These are phyloP conservation scores for Ectemnius lituratus DNA, from an alignment of 2,888 invertebrate genomes.

Conservation along the genomic window DNA sequence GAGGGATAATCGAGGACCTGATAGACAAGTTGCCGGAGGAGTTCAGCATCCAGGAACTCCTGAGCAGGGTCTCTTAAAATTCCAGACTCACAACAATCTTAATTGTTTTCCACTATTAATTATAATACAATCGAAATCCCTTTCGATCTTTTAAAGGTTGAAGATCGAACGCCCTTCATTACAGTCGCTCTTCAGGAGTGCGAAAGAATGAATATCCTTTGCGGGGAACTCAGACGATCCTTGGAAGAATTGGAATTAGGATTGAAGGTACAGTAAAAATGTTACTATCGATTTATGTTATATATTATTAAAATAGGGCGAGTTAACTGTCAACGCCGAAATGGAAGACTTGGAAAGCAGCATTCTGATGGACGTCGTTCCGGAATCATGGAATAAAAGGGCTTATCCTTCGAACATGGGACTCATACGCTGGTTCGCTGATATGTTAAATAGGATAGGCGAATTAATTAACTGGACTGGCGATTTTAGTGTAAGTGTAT, in stretches of 20 bases:
- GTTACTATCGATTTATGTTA: not conserved
- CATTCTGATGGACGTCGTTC: conserved; percentile 94
- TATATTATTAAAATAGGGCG: conserved; percentile 82
- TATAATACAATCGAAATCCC: too few relatives aligned
- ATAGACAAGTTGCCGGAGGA: conserved; percentile 92
- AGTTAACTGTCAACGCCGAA: conserved; percentile 93
- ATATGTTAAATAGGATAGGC: conserved; percentile 87
- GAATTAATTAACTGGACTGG: conserved; percentile 93
- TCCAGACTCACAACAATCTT: not conserved
- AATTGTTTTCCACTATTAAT: too few relatives aligned
- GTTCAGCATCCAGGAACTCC: conserved; percentile 91
- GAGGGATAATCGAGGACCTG: conserved; percentile 86
- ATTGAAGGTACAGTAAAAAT: conserved; percentile 82
- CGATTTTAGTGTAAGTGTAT: conserved; percentile 85
- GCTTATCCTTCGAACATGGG: conserved; percentile 94
- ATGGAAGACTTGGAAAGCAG: conserved; percentile 94
- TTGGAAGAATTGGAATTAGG: conserved; percentile 92
- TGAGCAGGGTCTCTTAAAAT: conserved; percentile 81
- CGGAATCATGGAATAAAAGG: conserved; percentile 89
- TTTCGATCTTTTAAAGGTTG: conserved; percentile 76
- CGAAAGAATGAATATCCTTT: conserved; percentile 95
- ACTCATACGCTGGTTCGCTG: conserved; percentile 92
- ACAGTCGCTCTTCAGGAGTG: conserved; percentile 96
- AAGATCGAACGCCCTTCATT: conserved; percentile 93
- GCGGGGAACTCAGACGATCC: conserved; percentile 88